phyloP scores from a whole-genome alignment of 35 echinoderm and acorn worm species.

The Heliocidaris erythrogramma region DNA sequence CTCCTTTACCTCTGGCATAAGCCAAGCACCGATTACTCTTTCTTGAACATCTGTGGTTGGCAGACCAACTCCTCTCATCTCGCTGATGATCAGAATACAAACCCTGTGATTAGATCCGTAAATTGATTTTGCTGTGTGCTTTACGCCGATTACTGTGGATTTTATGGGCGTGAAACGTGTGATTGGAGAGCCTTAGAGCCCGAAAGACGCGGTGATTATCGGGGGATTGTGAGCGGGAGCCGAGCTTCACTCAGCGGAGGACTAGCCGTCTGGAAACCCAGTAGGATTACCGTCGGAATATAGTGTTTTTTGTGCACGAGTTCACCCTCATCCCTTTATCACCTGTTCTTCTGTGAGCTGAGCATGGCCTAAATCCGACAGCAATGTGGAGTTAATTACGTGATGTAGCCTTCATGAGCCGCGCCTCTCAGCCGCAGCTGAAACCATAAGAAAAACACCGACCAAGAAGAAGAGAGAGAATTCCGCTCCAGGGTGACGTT shows the following conservation, averaged over 20 bases:
- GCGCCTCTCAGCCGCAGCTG: conserved; percentile 26
- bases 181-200: background rate
- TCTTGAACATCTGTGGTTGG: background rate
- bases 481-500: background rate
- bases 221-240: background rate
- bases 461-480: conserved; percentile 11
- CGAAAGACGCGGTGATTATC: background rate
- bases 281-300: conserved; percentile 22
- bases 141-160: conserved; percentile 2
- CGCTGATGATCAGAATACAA: background rate
- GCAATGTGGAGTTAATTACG: conserved; percentile 44
- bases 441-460: conserved; percentile 5
- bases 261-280: conserved; percentile 7
- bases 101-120: conserved; percentile 26
- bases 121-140: conserved; percentile 11
- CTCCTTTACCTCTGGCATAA: background rate
- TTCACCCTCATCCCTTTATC: background rate
- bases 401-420: conserved; percentile 1
- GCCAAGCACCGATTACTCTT: background rate
- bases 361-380: background rate
- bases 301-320: conserved; percentile 14
- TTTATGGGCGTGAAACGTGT: background rate
- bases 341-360: background rate
- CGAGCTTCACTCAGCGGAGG: background rate
- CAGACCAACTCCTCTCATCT: background rate